These are phyloP conservation scores for Diorhabda carinulata DNA, from an alignment of 1,140 invertebrate genomes.

Conservation along the genomic window DNA sequence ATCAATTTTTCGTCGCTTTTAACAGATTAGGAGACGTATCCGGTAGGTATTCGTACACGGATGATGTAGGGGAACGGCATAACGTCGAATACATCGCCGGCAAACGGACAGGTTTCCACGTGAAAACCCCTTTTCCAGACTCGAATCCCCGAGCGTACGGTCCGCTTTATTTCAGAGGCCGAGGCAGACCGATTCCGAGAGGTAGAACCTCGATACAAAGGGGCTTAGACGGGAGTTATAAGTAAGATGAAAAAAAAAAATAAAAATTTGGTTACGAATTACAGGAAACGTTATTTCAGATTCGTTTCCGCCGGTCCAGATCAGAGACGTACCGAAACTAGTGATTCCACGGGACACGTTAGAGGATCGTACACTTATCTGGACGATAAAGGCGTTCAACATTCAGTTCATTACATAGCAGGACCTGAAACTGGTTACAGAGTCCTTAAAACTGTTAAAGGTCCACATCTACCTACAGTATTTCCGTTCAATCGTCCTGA, in stretches of 20 bases:
- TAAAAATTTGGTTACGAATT: not conserved
- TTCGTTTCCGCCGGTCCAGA: constrained; percentile 68
- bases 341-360: constrained; percentile 63
- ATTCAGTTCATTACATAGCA: constrained; percentile 67
- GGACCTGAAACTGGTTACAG: constrained; percentile 71
- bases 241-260: constrained; percentile 39
- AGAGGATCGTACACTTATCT: constrained; percentile 70
- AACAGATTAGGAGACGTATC: not conserved
- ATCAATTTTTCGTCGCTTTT: not conserved
- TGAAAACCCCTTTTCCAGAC: constrained; percentile 65
- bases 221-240: constrained; percentile 60
- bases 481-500: constrained; percentile 47
- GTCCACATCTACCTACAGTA: constrained; percentile 53
- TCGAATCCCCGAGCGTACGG: constrained; percentile 54
- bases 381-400: constrained; percentile 68
- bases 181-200: constrained; percentile 53
- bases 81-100: constrained; percentile 70
- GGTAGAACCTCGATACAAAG: constrained; percentile 60
- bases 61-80: constrained; percentile 67
- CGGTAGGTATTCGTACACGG: constrained; percentile 59
- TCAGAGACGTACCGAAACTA: constrained; percentile 65
- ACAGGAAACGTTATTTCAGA: constrained; percentile 41
- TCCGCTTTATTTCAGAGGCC: constrained; percentile 54
- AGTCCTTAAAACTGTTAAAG: constrained; percentile 60
- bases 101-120: constrained; percentile 66